phyloP scores from a whole-genome alignment of 2,888 invertebrate genomes.

The Panopea generosa region DNA sequence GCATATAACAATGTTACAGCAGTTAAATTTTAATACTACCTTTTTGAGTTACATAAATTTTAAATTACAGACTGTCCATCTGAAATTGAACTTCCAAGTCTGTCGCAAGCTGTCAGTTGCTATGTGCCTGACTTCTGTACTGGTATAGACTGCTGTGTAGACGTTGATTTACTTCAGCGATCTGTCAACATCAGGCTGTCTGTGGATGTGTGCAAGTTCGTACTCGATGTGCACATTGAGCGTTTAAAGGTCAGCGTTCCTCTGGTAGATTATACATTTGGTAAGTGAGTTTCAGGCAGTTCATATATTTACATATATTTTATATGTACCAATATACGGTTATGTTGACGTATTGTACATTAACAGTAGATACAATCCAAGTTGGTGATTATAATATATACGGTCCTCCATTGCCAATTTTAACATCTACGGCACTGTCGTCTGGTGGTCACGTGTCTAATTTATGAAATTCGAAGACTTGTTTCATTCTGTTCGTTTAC shows the following conservation, averaged over 20 bases:
- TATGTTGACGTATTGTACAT: too few relatives aligned
- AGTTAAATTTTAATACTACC: too few relatives aligned
- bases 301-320: too few relatives aligned
- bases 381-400: background rate
- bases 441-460: too few relatives aligned
- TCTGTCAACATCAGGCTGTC: conserved; percentile 6
- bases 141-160: conserved; percentile 22
- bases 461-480: too few relatives aligned
- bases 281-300: too few relatives aligned
- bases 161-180: conserved; percentile 10
- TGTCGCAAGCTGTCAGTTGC: conserved; percentile 16
- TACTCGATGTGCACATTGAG: conserved; percentile 16
- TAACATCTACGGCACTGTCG: background rate
- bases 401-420: background rate
- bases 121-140: conserved; percentile 8
- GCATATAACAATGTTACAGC: too few relatives aligned
- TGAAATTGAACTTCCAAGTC: background rate
- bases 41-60: too few relatives aligned
- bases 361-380: too few relatives aligned
- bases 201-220: conserved; percentile 21
- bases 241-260: conserved; percentile 6
- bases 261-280: conserved; percentile 24
- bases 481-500: too few relatives aligned
- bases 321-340: too few relatives aligned
- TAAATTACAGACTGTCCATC: too few relatives aligned